Percentiles rank a stretch among this genome's conserved stretches.
phyloP scores from a whole-genome alignment of 2,797 vertebrate genomes.

The Perodicticus potto region DNA sequence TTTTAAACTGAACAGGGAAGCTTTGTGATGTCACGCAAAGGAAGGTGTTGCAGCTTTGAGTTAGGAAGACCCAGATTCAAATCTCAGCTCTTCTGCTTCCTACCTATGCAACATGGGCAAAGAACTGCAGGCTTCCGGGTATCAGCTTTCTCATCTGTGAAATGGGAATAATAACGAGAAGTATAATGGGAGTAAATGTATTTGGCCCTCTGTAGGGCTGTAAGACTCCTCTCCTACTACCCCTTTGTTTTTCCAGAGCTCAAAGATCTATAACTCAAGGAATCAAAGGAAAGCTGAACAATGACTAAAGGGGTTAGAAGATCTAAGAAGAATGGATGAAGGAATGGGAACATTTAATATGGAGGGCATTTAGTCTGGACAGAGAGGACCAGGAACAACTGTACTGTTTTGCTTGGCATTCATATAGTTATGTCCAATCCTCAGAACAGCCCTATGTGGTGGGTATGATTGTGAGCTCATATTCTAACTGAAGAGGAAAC shows the following conservation, averaged over 20 bases:
- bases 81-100: background rate
- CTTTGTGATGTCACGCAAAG: background rate
- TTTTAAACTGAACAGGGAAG: background rate
- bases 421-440: background rate
- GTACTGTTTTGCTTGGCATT: background rate
- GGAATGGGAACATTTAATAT: background rate
- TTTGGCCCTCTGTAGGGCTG: background rate
- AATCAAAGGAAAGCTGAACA: background rate
- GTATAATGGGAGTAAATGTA: background rate
- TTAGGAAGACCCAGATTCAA: background rate
- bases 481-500: background rate
- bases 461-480: too few species aligned
- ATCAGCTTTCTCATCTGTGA: background rate
- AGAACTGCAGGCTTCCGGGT: background rate
- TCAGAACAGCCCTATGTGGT: background rate
- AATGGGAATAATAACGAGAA: background rate
- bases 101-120: background rate
- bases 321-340: background rate
- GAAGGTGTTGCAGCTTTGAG: background rate
- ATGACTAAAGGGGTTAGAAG: background rate
- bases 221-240: background rate
- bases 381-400: background rate
- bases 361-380: background rate
- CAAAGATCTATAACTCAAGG: background rate
- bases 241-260: background rate